phyloP scores from a whole-genome alignment of 30 jellyfish, hydroid and myxozoan species.

The Mastigias papua region DNA sequence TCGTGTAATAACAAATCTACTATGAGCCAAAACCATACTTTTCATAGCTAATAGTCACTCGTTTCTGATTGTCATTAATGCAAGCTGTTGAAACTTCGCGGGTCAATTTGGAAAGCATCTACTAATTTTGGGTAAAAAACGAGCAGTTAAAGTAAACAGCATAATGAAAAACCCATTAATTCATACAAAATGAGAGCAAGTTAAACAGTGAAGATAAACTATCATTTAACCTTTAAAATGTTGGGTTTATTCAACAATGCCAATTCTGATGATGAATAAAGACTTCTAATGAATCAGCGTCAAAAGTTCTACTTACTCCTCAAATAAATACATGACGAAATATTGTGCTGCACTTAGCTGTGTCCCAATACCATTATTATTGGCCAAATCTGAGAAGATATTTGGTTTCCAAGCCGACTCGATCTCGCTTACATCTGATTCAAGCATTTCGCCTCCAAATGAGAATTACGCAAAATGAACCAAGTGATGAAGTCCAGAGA shows the following conservation, averaged over 20 bases:
- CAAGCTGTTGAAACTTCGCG: too few species aligned
- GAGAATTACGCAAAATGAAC: neutral
- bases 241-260: too few species aligned
- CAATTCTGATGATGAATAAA: neutral
- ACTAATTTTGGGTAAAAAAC: too few species aligned
- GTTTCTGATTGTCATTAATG: too few species aligned
- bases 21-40: neutral
- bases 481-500: neutral
- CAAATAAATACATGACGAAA: conserved; percentile 88
- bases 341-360: conserved; percentile 80
- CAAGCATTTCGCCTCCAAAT: neutral
- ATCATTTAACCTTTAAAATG: too few species aligned
- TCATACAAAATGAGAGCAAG: too few species aligned
- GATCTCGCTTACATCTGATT: conserved; percentile 27
- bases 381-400: conserved; percentile 23
- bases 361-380: conserved; percentile 57
- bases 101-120: too few species aligned
- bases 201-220: too few species aligned
- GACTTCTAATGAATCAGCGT: neutral
- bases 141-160: too few species aligned
- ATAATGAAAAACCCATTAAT: too few species aligned
- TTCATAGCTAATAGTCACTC: too few species aligned
- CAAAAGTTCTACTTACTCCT: conserved; percentile 59
- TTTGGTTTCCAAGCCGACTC: conserved; percentile 7
- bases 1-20: neutral